phyloP scores from a whole-genome alignment of 2,888 invertebrate species.

The Caenorhabditis macrosperma region DNA sequence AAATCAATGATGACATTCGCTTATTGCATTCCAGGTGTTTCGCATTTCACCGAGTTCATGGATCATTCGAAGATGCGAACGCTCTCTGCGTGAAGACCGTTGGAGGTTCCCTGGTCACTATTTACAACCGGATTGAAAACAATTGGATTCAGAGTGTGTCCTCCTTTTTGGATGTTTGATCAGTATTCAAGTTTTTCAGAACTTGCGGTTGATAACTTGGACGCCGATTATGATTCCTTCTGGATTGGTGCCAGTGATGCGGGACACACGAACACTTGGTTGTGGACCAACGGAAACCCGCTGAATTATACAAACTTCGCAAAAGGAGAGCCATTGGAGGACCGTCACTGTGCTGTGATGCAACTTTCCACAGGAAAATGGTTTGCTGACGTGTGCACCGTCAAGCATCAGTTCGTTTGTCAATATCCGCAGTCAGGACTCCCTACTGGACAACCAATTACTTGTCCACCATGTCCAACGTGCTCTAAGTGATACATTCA shows the following conservation, averaged over 20 bases:
- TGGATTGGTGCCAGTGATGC: conserved; percentile 47
- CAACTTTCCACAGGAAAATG: conserved; percentile 38
- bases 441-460: conserved; percentile 12
- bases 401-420: conserved; percentile 36
- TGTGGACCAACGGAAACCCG: conserved; percentile 28
- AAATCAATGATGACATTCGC: neutral
- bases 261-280: conserved; percentile 10
- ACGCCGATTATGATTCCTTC: conserved; percentile 49
- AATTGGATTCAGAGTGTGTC: conserved; percentile 39
- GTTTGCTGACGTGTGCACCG: conserved; percentile 27
- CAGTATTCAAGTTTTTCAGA: conserved; percentile 12
- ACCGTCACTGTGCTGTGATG: conserved; percentile 36
- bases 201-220: conserved; percentile 32
- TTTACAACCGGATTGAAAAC: conserved; percentile 39
- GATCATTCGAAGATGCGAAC: conserved; percentile 20
- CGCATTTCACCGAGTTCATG: conserved; percentile 37
- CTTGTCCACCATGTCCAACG: conserved; percentile 46
- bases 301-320: conserved; percentile 36
- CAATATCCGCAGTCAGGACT: conserved; percentile 14
- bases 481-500: too few species aligned
- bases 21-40: conserved; percentile 28
- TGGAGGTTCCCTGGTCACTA: conserved; percentile 27
- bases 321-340: conserved; percentile 24
- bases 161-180: neutral
- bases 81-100: conserved; percentile 9